These are phyloP conservation scores for Ligdia adustata DNA, from an alignment of 2,888 invertebrate species.

Conservation along the genomic window DNA sequence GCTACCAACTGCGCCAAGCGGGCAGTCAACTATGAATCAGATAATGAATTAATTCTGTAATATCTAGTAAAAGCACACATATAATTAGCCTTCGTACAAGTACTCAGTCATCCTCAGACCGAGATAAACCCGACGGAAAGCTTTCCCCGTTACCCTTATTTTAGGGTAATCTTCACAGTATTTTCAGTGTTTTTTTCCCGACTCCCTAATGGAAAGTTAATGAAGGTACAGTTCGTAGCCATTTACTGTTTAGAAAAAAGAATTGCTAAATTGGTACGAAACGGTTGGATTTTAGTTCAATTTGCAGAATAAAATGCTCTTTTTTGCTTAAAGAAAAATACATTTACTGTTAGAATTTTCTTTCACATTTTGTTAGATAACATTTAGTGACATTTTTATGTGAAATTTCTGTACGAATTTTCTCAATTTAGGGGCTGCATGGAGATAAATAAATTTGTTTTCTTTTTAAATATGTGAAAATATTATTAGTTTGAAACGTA, in stretches of 20 bases:
- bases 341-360: background rate
- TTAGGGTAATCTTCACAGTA: slow-evolving; percentile 24
- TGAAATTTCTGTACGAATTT: background rate
- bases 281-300: background rate
- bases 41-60: too few relatives aligned
- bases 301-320: background rate
- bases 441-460: too few relatives aligned
- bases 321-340: background rate
- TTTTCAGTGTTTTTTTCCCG: slow-evolving; percentile 18
- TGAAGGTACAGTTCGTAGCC: slow-evolving; percentile 9
- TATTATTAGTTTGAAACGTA: too few relatives aligned
- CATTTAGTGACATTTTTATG: too few relatives aligned
- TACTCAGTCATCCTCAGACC: slow-evolving; percentile 3
- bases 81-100: too few relatives aligned
- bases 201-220: slow-evolving; percentile 26
- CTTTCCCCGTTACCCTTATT: slow-evolving; percentile 18
- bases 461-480: too few relatives aligned
- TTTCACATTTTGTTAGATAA: too few relatives aligned
- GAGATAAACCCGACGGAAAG: slow-evolving; percentile 17
- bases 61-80: too few relatives aligned
- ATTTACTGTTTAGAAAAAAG: slow-evolving; percentile 17
- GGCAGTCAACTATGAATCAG: too few relatives aligned
- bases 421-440: too few relatives aligned
- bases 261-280: slow-evolving; percentile 21
- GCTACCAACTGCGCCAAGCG: too few relatives aligned